A percentile compares a stretch with the other conserved stretches of the same genome.
Evolutionary conservation across 2,113 vertebrate genomes (phyloP).

Genomic region (Sardina pilchardus): DNA sequence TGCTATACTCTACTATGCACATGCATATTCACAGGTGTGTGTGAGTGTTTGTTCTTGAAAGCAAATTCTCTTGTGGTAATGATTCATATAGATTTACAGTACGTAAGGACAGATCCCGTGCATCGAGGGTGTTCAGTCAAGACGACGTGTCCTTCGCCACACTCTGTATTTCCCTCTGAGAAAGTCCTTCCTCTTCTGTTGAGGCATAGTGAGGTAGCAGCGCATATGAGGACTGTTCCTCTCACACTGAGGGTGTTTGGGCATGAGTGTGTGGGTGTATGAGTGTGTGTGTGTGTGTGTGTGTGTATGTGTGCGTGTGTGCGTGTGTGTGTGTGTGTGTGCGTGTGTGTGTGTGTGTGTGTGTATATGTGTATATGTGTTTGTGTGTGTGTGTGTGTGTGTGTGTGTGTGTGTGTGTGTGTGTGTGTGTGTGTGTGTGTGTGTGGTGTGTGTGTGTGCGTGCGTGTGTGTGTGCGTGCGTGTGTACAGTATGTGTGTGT

Average conservation of each 20-base stretch:
- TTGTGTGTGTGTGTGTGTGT: background rate
- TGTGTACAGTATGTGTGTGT: background rate
- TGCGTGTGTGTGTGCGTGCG: too few species aligned
- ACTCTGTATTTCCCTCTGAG: background rate
- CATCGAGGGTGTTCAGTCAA: background rate
- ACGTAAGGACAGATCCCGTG: background rate
- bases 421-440: too few species aligned
- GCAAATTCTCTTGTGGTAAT: background rate
- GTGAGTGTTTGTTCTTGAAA: background rate
- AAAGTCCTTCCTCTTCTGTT: background rate
- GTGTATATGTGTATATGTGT: too few species aligned
- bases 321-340: conserved; percentile 19
- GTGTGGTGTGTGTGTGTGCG: too few species aligned
- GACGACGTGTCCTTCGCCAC: background rate
- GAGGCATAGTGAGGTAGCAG: background rate
- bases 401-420: too few species aligned
- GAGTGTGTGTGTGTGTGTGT: background rate
- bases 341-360: background rate
- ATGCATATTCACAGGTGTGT: too few species aligned
- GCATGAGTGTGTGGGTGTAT: background rate
- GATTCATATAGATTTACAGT: background rate
- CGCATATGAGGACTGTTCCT: background rate
- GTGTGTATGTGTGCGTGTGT: background rate
- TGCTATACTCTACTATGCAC: background rate
- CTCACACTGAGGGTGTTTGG: conserved; percentile 14